Percentiles rank a stretch among this genome's conserved stretches.
These are phyloP conservation scores for Pyrrhopygopsis socrates DNA, from an alignment of 2,888 invertebrate genomes.

Conservation along the genomic window DNA sequence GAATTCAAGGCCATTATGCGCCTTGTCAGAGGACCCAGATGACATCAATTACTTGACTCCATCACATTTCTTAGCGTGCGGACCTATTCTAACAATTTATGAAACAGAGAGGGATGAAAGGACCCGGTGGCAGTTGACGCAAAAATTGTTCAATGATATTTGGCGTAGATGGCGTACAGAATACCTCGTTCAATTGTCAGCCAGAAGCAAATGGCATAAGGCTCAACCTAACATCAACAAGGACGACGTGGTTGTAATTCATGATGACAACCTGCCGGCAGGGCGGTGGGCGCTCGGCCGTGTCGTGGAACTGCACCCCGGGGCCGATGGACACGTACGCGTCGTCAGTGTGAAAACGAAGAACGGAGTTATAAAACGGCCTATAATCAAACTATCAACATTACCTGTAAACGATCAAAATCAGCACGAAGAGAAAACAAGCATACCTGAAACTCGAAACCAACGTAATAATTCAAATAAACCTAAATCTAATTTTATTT, in stretches of 20 bases:
- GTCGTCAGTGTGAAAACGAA: neutral
- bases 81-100: neutral
- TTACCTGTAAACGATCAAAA: too few relatives aligned
- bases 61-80: neutral
- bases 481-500: neutral
- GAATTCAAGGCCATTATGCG: neutral
- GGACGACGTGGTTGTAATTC: neutral
- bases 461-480: neutral
- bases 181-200: neutral
- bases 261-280: neutral
- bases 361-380: neutral
- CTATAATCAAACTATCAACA: neutral
- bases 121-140: neutral
- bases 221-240: neutral
- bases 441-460: neutral
- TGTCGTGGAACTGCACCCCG: neutral
- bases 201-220: neutral
- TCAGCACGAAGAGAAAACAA: neutral
- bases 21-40: neutral
- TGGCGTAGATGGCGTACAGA: neutral
- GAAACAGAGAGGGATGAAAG: neutral
- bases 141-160: neutral
- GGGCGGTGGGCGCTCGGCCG: neutral
- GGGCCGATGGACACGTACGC: neutral
- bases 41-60: neutral